Evolutionary conservation across 1,140 invertebrate genomes (phyloP).

Genomic region (Bemisia tabaci): DNA sequence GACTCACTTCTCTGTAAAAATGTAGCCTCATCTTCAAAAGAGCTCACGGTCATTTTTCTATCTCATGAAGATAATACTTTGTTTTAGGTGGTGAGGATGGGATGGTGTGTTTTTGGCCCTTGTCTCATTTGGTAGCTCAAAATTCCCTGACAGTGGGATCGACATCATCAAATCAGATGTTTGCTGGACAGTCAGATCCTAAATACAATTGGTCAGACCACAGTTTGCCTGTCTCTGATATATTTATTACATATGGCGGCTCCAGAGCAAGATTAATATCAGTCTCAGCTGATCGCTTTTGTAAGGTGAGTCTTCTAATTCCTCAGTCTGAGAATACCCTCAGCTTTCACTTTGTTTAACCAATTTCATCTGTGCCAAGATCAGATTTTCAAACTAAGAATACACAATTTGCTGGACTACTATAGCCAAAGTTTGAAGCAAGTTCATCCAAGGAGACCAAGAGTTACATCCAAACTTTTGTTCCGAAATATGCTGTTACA

Average conservation of each 20-base stretch:
- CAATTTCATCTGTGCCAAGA: too few relatives aligned
- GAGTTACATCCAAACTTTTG: too few relatives aligned
- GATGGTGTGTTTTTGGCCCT: conserved; percentile 58
- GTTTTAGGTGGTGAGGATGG: conserved; percentile 61
- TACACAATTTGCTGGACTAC: too few relatives aligned
- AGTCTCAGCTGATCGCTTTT: conserved; percentile 64
- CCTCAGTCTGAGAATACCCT: too few relatives aligned
- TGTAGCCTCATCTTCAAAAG: background rate
- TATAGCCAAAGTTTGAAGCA: too few relatives aligned
- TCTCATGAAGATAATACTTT: background rate
- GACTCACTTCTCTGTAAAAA: background rate
- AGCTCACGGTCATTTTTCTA: background rate
- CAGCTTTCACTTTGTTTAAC: too few relatives aligned
- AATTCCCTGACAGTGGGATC: conserved; percentile 22
- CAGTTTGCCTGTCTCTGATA: conserved; percentile 42
- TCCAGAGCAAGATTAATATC: conserved; percentile 51
- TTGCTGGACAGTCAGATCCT: conserved; percentile 41
- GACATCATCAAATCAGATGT: conserved; percentile 33
- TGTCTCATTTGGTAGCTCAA: conserved; percentile 14
- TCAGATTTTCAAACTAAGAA: too few relatives aligned
- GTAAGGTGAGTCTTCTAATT: conserved; percentile 34
- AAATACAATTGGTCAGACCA: conserved; percentile 56
- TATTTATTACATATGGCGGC: conserved; percentile 34
- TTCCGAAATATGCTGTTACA: too few relatives aligned
- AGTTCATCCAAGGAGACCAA: too few relatives aligned